Conservation (phyloP, 1,140 invertebrate genomes). For the Drosophila orena region DNA sequence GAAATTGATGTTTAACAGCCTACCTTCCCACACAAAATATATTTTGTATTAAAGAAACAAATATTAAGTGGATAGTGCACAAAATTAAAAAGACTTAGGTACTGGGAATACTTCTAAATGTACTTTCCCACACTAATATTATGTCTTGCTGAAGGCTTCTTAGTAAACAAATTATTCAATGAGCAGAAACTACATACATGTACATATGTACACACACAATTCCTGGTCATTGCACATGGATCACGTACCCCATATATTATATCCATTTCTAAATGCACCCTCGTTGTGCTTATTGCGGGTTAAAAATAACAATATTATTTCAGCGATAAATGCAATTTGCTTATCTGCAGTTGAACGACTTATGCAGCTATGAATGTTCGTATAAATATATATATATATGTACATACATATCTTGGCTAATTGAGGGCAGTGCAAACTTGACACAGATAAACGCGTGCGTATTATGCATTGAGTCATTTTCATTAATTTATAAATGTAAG, state of each 20-base stretch:
- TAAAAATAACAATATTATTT: conserved; percentile 36
- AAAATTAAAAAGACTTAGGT: too few species aligned
- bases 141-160: conserved; percentile 5
- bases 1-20: conserved; percentile 5
- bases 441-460: conserved; percentile 50
- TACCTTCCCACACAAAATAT: too few species aligned
- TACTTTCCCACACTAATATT: conserved; percentile 20
- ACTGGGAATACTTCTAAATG: not conserved
- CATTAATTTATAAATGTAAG: conserved; percentile 72
- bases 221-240: conserved; percentile 5
- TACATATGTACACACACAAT: conserved; percentile 7
- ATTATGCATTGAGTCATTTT: conserved; percentile 58
- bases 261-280: conserved; percentile 41
- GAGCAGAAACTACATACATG: conserved; percentile 1
- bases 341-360: conserved; percentile 50
- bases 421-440: conserved; percentile 74
- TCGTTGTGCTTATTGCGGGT: conserved; percentile 22
- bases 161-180: conserved; percentile 36
- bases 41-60: not conserved
- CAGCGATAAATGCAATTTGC: conserved; percentile 50
- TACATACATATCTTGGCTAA: conserved; percentile 25
- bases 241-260: conserved; percentile 14
- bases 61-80: not conserved
- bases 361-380: conserved; percentile 14
- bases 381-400: not conserved